Evolutionary conservation across 2,888 invertebrate species (phyloP).

Genomic region (Gymnosoma rotundatum): DNA sequence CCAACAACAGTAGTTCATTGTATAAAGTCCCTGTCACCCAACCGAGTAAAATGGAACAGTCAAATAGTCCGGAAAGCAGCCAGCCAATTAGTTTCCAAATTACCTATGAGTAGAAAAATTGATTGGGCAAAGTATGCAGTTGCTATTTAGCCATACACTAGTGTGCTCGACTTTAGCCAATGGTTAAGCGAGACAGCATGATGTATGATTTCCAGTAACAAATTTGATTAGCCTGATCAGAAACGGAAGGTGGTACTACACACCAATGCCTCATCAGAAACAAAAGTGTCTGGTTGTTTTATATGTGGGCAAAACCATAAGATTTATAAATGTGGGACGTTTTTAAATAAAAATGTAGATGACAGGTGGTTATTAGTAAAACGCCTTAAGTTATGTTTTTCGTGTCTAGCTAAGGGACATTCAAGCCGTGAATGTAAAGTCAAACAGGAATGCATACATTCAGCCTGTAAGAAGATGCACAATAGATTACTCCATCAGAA

Average conservation of each 20-base stretch:
- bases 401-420: not conserved
- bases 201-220: constrained; percentile 16
- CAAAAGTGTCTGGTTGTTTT: not conserved
- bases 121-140: constrained; percentile 49
- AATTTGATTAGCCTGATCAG: not conserved
- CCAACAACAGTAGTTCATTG: no score
- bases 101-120: constrained; percentile 57
- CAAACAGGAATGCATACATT: not conserved
- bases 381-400: constrained; percentile 7
- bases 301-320: no score
- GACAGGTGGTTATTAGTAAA: not conserved
- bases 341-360: not conserved
- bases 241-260: not conserved
- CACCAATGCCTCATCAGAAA: not conserved
- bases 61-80: no score
- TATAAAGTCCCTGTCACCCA: no score
- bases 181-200: constrained; percentile 56
- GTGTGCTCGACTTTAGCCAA: constrained; percentile 41
- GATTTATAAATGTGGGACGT: not conserved
- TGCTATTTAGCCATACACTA: not conserved
- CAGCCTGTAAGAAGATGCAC: not conserved
- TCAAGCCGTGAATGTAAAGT: constrained; percentile 8
- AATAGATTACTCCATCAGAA: no score
- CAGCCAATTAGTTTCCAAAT: constrained; percentile 13
- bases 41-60: no score